Base-by-base conservation (phyloP, 2,113 vertebrate species). In the Catagonus wagneri region DNA sequence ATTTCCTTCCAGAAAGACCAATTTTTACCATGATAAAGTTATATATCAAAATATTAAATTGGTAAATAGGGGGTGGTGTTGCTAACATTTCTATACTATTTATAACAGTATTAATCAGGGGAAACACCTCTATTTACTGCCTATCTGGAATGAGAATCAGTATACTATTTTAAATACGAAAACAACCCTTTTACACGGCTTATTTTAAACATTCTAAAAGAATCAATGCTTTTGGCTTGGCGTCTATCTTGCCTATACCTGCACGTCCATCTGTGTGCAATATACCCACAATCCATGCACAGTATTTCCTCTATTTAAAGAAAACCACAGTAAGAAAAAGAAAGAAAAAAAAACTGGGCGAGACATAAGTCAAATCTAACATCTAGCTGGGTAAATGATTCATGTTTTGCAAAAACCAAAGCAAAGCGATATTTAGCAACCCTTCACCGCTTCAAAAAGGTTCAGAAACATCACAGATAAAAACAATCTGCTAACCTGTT, bases 1-100 rank as follows among this genome's bases (percentile, higher is more conserved):
- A 66, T 39, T 36, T 74, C 50, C 84, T 89, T 76, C 84, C 89
- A 86, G 69, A 78, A 95, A 93, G 65, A 56, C 25, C 15, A 36
- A 34, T 54, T 79, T 89, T 86, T 79, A 86, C 52, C 36, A 76
- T 79, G 63, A 44, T 58, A 50, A 84, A 65, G 17, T 72, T 23
- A 90, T n/a, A 39, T 50, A 54, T 75, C 34, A 85, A 80, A 95
- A 56, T 66, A 86, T 60, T 79, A 75, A 75, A 78, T 6, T n/a
- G 36, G 36, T 63, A 93, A 79, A 54, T 3, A 29, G 3, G 6
- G 6, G 3, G 34, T 6, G 54, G 29, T 93, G 60, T 7, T 74
- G 39, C 36, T 80, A 29, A 0, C 81, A 34, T 68, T 84, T 90
- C 60, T 52, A 79, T 50, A 23, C 50, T 88, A 20, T 74, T 89